Conservation (phyloP, 2,797 vertebrate genomes). For the Champsocephalus gunnari region DNA sequence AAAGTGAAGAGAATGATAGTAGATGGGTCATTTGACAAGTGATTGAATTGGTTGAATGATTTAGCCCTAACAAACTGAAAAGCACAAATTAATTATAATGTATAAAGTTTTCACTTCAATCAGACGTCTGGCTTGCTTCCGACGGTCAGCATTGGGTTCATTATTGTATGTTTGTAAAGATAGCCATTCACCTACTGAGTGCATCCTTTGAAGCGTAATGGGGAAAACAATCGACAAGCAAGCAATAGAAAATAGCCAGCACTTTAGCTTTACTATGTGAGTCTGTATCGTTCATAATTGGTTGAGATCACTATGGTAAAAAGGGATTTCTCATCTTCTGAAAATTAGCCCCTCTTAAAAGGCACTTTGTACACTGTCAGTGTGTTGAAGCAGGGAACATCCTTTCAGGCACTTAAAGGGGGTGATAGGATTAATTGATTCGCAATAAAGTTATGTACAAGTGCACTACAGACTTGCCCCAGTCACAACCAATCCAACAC, state of each 20-base stretch:
- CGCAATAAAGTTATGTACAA: conserved; percentile 19
- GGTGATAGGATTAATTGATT: conserved; percentile 8
- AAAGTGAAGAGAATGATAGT: not conserved
- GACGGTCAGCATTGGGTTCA: not conserved
- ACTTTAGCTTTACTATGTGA: not conserved
- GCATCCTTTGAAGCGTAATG: not conserved
- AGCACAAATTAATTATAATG: not conserved
- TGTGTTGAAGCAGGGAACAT: not conserved
- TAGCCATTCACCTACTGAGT: not conserved
- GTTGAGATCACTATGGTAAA: not conserved
- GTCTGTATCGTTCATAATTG: conserved; percentile 9
- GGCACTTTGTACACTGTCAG: not conserved
- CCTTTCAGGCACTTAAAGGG: not conserved
- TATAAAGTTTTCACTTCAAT: not conserved
- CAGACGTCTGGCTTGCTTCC: not conserved
- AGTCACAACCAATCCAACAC: not conserved
- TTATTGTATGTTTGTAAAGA: not conserved
- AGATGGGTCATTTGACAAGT: not conserved
- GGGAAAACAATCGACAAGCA: conserved; percentile 5
- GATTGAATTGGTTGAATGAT: not conserved
- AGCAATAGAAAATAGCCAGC: not conserved
- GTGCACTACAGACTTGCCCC: not conserved
- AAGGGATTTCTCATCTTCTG: conserved; percentile 9
- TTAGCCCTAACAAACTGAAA: conserved; percentile 1
- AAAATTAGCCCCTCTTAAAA: not conserved